Evolutionary conservation across 2,888 invertebrate genomes (phyloP), one percentile per base, ranked within the genome.

Genomic region (Pemphredon lugubris): DNA sequence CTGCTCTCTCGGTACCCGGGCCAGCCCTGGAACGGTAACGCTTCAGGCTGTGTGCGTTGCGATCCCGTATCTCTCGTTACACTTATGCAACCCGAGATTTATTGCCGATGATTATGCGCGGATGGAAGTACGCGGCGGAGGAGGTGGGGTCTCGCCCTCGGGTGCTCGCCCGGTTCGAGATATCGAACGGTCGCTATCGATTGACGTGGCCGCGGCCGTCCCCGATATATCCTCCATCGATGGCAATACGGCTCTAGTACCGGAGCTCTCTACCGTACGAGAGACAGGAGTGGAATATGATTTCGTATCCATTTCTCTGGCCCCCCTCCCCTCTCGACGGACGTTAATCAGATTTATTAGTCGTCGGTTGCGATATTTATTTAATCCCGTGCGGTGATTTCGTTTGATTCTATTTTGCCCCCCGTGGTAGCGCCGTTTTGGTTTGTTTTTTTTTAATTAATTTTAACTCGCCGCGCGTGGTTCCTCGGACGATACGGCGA

Each of bases 41-140:
- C 85, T 85, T 67, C 79, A 75, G 85, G 85, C 84, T 88, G 86
- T 89, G 83, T 89, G 88, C 88, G 88, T 88, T 88, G 86, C 88
- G 89, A 89, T 89, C 85, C 84, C 84, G 81, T 89, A 89, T 89
- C 89, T 82, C 88, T 88, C 87, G 88, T 88, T 89, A 89, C 89
- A 89, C 88, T 89, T 89, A 89, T 88, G 89, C 89, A 89, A 89
- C 88, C 79, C 83, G 86, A 88, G 89, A 89, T 89, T 89, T 89
- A 89, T 89, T 88, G 85, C 83, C 84, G 83, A 83, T 85, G 86
- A 86, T 86, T 86, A 86, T 85, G 86, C 85, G 85, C 84, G 86
- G 84, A 86, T 85, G 85, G 85, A 85, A 85, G 84, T 84, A 84
- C 83, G 77, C 78, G 77, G 69, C 53, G 72, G 71, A 68, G 71